These are phyloP conservation scores for Brachynemurus nebulosus DNA, from an alignment of 2,888 invertebrate genomes.

Conservation along the genomic window DNA sequence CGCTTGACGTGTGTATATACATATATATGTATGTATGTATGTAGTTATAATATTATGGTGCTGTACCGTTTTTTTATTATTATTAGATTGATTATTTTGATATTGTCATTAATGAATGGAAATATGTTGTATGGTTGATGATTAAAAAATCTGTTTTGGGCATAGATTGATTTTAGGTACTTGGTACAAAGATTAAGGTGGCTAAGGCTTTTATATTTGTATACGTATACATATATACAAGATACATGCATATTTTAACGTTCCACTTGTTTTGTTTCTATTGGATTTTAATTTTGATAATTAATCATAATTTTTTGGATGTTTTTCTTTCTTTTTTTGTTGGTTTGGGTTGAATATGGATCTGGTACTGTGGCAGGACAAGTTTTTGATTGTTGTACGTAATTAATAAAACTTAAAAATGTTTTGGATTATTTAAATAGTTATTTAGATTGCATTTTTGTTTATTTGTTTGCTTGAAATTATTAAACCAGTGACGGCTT, in stretches of 20 bases:
- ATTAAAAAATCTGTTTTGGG: neutral
- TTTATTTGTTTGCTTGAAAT: too few relatives aligned
- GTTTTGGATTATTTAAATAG: too few relatives aligned
- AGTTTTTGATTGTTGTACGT: too few relatives aligned
- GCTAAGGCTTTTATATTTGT: too few relatives aligned
- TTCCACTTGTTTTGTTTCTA: neutral
- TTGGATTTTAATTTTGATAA: slow-evolving; percentile 1
- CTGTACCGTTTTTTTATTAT: neutral
- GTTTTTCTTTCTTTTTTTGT: neutral
- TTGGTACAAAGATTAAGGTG: too few relatives aligned
- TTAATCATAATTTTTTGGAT: neutral
- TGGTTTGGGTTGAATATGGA: too few relatives aligned
- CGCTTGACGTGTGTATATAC: neutral
- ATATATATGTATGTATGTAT: neutral
- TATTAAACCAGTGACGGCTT: too few relatives aligned
- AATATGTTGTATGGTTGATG: slow-evolving; percentile 1
- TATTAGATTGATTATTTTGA: slow-evolving; percentile 1
- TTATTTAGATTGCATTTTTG: too few relatives aligned
- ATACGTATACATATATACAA: too few relatives aligned
- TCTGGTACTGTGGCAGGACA: too few relatives aligned
- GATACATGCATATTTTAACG: too few relatives aligned
- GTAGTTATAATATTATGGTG: neutral
- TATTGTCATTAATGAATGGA: slow-evolving; percentile 1
- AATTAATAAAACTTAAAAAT: too few relatives aligned
- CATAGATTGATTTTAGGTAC: slow-evolving; percentile 1